Evolutionary conservation across 53 echinoderm and acorn worm genomes (phyloP).

Genomic region (Hippasteria phrygiana): DNA sequence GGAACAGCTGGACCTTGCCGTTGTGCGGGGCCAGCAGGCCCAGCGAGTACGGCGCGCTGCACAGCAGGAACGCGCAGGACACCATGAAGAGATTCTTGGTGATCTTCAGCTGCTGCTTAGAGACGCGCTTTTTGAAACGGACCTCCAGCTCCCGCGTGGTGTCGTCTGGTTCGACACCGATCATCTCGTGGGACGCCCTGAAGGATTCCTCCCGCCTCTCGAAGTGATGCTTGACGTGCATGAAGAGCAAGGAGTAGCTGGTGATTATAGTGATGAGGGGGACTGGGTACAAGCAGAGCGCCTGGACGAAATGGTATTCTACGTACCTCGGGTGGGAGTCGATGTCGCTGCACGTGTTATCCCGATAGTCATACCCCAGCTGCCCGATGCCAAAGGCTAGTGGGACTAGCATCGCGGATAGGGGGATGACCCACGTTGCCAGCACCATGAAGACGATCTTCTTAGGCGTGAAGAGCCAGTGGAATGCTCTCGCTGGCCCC

Average conservation of each 20-base stretch:
- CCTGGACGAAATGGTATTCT: conserved; percentile 23
- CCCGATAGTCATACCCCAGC: conserved; percentile 40
- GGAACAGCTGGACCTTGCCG: conserved; percentile 22
- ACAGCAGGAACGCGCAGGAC: conserved; percentile 28
- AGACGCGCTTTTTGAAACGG: conserved; percentile 40
- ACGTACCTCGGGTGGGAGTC: conserved; percentile 38
- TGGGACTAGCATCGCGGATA: conserved; percentile 27
- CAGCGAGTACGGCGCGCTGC: conserved; percentile 31
- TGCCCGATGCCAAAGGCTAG: conserved; percentile 53
- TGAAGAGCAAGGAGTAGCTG: conserved; percentile 35
- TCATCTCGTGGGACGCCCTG: conserved; percentile 11
- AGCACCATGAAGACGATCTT: conserved; percentile 39
- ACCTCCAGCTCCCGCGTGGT: conserved; percentile 15
- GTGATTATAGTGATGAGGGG: conserved; percentile 25
- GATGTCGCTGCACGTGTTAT: conserved; percentile 65
- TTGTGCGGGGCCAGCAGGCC: not conserved
- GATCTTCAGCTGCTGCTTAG: conserved; percentile 41
- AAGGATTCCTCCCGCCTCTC: conserved; percentile 18
- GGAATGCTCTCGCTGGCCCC: conserved; percentile 9
- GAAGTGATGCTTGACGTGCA: conserved; percentile 27
- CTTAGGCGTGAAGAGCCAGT: conserved; percentile 47
- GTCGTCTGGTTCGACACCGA: not conserved
- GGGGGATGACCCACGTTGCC: conserved; percentile 22
- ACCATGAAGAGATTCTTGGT: conserved; percentile 61
- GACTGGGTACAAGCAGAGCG: conserved; percentile 29